These are phyloP conservation scores for Triplophysa siluroides DNA, from an alignment of 2,113 vertebrate genomes.

Conservation along the genomic window DNA sequence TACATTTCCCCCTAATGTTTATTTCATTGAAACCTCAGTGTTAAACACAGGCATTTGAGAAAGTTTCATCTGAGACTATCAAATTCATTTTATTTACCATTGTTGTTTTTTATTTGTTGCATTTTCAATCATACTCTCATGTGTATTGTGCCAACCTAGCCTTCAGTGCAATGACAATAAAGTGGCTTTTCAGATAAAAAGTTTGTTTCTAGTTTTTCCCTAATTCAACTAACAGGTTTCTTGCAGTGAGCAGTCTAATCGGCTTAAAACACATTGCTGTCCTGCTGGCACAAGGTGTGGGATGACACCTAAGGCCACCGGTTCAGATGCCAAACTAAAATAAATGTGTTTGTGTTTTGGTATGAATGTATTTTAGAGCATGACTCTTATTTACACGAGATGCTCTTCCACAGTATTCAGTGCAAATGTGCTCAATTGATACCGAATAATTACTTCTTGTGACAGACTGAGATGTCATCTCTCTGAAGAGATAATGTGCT, in stretches of 20 bases:
- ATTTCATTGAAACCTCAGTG: not conserved
- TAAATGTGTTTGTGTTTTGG: not conserved
- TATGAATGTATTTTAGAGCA: not conserved
- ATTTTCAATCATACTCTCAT: not conserved
- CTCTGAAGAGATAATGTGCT: not conserved
- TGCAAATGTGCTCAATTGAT: slow-evolving; percentile 11
- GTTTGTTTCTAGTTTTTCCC: not conserved
- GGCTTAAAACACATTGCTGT: not conserved
- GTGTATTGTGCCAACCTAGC: slow-evolving; percentile 7
- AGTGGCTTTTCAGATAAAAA: slow-evolving; percentile 1
- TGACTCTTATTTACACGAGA: not conserved
- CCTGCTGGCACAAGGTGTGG: slow-evolving; percentile 11
- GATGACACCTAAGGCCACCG: not conserved
- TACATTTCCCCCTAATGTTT: not conserved
- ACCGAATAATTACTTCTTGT: not conserved
- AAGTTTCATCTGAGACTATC: not conserved
- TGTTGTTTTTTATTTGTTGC: not conserved
- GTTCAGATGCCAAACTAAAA: not conserved
- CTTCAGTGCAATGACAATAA: slow-evolving; percentile 22
- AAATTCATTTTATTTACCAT: not conserved
- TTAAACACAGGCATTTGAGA: not conserved
- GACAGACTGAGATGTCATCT: slow-evolving; percentile 18
- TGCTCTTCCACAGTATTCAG: not conserved
- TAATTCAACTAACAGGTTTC: slow-evolving; percentile 19
- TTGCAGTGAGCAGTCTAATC: not conserved